A percentile compares a stretch with the other conserved stretches of the same genome.
These are phyloP conservation scores for Hyposoter didymator DNA, from an alignment of 2,888 invertebrate species.

Conservation along the genomic window DNA sequence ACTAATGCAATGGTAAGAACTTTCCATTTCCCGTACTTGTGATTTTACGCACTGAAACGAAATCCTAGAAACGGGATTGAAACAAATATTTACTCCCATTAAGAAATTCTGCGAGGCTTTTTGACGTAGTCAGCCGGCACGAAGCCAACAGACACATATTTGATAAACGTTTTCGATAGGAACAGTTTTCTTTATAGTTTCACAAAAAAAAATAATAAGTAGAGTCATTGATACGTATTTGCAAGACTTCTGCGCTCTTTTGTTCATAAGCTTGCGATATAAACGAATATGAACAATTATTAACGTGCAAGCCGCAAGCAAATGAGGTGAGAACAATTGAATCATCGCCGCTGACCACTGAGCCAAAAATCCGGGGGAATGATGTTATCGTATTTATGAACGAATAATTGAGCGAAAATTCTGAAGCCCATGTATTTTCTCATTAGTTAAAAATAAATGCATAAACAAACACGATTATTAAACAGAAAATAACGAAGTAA, in stretches of 20 bases:
- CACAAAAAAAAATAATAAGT: not conserved
- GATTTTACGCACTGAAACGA: too few species aligned
- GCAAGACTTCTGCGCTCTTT: not conserved
- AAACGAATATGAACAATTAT: conserved; percentile 21
- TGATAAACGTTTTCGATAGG: not conserved
- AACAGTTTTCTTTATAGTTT: not conserved
- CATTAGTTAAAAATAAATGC: conserved; percentile 11
- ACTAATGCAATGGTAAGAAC: too few species aligned
- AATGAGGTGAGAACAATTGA: conserved; percentile 35
- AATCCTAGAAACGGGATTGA: too few species aligned
- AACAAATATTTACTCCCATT: too few species aligned
- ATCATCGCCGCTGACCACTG: conserved; percentile 8
- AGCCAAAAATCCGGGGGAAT: conserved; percentile 12
- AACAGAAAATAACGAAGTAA: not conserved
- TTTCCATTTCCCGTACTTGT: too few species aligned
- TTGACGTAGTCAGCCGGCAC: too few species aligned
- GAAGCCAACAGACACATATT: not conserved
- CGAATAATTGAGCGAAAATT: conserved; percentile 39
- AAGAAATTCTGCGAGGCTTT: too few species aligned
- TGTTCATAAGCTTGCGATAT: conserved; percentile 2
- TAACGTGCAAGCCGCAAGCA: conserved; percentile 16
- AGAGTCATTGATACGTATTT: not conserved
- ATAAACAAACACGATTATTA: not conserved
- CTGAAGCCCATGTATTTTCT: conserved; percentile 2
- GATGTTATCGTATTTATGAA: conserved; percentile 17